Percentiles rank a stretch among this genome's conserved stretches.
These are phyloP conservation scores for Cheilosia grossa DNA, from an alignment of 2,888 invertebrate genomes.

Conservation along the genomic window DNA sequence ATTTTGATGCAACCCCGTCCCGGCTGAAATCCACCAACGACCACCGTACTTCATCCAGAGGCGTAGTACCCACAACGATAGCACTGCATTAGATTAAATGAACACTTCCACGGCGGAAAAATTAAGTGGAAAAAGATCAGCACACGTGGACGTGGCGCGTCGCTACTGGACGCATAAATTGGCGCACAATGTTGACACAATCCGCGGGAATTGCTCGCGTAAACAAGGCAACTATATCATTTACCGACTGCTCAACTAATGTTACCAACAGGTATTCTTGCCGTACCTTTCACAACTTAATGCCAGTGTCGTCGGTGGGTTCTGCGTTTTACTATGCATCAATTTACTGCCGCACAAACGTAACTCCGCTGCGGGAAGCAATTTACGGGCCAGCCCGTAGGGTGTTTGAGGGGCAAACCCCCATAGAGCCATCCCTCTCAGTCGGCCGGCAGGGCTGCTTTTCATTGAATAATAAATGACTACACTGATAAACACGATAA, in stretches of 20 bases:
- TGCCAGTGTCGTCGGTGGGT: slow-evolving; percentile 10
- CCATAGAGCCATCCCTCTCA: not conserved
- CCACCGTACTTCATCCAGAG: slow-evolving; percentile 15
- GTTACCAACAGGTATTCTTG: slow-evolving; percentile 52
- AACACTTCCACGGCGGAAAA: slow-evolving; percentile 2
- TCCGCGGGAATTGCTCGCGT: slow-evolving; percentile 38
- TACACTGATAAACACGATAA: slow-evolving; percentile 53
- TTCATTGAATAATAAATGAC: slow-evolving; percentile 60
- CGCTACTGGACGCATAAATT: slow-evolving; percentile 55
- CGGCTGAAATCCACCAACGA: not conserved
- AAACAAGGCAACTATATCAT: slow-evolving; percentile 42
- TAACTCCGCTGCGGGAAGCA: slow-evolving; percentile 25
- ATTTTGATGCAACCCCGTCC: slow-evolving; percentile 18
- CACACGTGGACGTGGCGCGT: slow-evolving; percentile 23
- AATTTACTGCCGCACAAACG: slow-evolving; percentile 37
- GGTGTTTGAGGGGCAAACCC: slow-evolving; percentile 3
- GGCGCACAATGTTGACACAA: slow-evolving; percentile 51
- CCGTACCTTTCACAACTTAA: slow-evolving; percentile 61
- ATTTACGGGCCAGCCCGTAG: slow-evolving; percentile 22
- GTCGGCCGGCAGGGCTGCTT: slow-evolving; percentile 13
- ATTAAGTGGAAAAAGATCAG: slow-evolving; percentile 1
- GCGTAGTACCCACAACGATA: not conserved
- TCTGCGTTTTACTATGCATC: not conserved
- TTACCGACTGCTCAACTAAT: slow-evolving; percentile 48
- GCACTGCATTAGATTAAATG: slow-evolving; percentile 47